These are phyloP conservation scores for Aptenodytes forsteri DNA, from an alignment of 2,113 vertebrate species.

Conservation along the genomic window DNA sequence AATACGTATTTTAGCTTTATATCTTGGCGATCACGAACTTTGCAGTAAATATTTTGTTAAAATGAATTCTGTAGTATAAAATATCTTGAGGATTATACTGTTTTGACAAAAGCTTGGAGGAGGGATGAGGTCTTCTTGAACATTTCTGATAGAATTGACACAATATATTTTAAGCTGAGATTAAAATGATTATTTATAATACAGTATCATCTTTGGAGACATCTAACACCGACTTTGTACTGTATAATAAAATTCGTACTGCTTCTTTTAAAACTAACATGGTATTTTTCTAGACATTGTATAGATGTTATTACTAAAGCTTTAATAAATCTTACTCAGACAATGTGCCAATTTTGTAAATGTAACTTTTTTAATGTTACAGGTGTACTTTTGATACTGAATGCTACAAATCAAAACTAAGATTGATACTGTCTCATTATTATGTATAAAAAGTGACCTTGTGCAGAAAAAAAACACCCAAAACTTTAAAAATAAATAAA, in stretches of 20 bases:
- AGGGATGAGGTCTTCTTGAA: constrained; percentile 4
- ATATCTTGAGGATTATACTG: constrained; percentile 1
- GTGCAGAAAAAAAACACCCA: background rate
- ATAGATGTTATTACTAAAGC: constrained; percentile 18
- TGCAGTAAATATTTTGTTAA: constrained; percentile 65
- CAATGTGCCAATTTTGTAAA: constrained; percentile 42
- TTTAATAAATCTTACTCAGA: constrained; percentile 1
- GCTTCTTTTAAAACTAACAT: background rate
- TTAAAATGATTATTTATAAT: constrained; percentile 48
- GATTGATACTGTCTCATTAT: background rate
- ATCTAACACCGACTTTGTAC: background rate
- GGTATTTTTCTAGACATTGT: constrained; percentile 61
- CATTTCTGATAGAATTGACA: constrained; percentile 40
- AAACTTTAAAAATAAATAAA: background rate
- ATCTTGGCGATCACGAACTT: constrained; percentile 80
- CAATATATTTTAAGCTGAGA: background rate
- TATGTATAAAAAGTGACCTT: background rate
- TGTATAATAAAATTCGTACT: constrained; percentile 5
- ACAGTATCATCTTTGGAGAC: background rate
- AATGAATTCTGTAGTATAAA: constrained; percentile 44
- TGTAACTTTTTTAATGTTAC: constrained; percentile 34
- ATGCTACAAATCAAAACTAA: background rate
- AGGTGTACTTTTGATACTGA: constrained; percentile 39
- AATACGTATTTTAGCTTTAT: constrained; percentile 86
- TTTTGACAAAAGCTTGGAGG: constrained; percentile 13